phyloP scores from a whole-genome alignment of 1,140 invertebrate genomes.

The Dolichoris vasculosae region DNA sequence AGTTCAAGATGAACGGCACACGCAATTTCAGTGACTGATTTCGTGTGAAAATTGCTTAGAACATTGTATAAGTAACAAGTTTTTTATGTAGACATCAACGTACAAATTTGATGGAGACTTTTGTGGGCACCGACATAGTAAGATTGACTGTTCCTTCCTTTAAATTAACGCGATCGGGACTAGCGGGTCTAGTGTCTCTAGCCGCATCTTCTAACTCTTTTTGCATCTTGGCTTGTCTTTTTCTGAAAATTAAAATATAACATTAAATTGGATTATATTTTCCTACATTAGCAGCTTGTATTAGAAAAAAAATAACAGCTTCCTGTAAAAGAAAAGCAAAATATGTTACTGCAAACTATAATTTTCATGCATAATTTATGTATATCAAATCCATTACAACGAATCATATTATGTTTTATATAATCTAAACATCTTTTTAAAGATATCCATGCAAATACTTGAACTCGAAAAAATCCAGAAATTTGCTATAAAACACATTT shows the following conservation, averaged over 20 bases:
- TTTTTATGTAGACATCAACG: conserved; percentile 71
- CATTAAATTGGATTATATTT: conserved; percentile 33
- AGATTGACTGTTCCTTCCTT: conserved; percentile 71
- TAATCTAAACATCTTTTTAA: not conserved
- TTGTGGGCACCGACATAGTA: conserved; percentile 80
- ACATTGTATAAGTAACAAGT: conserved; percentile 48
- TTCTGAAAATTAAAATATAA: conserved; percentile 77
- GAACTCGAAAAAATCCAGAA: conserved; percentile 30
- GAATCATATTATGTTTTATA: not conserved
- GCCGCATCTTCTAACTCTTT: conserved; percentile 95
- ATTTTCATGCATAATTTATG: conserved; percentile 44
- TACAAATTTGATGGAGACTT: conserved; percentile 84
- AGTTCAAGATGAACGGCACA: conserved; percentile 22
- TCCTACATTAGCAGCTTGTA: not conserved
- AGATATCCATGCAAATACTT: conserved; percentile 33
- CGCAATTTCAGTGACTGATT: conserved; percentile 34
- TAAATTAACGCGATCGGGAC: conserved; percentile 72
- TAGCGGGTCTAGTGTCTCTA: conserved; percentile 77
- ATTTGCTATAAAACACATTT: not conserved
- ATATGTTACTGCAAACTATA: conserved; percentile 33
- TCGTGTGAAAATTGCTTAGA: conserved; percentile 48
- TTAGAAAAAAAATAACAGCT: conserved; percentile 18
- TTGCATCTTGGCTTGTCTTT: conserved; percentile 89
- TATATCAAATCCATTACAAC: not conserved
- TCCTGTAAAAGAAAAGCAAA: conserved; percentile 50